Evolutionary conservation across 2,797 vertebrate genomes (phyloP).

Genomic region (Nasua narica): DNA sequence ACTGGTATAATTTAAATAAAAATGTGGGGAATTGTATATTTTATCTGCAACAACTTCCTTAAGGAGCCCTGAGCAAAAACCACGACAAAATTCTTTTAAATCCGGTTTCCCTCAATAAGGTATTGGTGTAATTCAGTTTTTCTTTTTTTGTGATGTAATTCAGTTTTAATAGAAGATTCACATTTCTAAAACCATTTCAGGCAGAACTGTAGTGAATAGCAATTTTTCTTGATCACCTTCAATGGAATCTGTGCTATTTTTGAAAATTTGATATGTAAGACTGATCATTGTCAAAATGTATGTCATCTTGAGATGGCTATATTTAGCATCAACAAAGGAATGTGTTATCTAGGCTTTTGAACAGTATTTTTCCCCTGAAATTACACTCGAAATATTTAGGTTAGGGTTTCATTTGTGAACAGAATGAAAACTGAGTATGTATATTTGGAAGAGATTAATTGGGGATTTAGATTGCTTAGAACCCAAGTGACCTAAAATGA

Average conservation of each 20-base stretch:
- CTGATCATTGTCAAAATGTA: slow-evolving; percentile 71
- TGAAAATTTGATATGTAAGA: slow-evolving; percentile 57
- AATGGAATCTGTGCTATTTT: slow-evolving; percentile 72
- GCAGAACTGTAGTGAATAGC: slow-evolving; percentile 11
- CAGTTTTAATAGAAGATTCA: slow-evolving; percentile 23
- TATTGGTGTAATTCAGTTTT: slow-evolving; percentile 19
- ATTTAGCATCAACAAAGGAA: slow-evolving; percentile 69
- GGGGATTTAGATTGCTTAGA: slow-evolving; percentile 3
- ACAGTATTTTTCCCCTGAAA: slow-evolving; percentile 53
- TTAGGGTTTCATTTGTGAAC: slow-evolving; percentile 51
- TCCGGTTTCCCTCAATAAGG: neutral
- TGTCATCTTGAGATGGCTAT: slow-evolving; percentile 73
- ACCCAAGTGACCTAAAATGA: neutral
- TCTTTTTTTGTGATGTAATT: neutral
- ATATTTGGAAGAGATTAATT: slow-evolving; percentile 13
- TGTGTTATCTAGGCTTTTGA: slow-evolving; percentile 62
- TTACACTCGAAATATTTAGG: slow-evolving; percentile 57
- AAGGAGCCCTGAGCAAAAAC: neutral
- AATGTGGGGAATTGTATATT: neutral
- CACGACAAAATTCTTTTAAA: neutral
- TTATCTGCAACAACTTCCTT: neutral
- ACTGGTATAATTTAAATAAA: slow-evolving; percentile 23
- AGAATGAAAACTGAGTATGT: neutral
- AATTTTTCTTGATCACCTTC: slow-evolving; percentile 51
- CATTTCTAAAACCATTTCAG: slow-evolving; percentile 23